A percentile compares a stretch with the other conserved stretches of the same genome.
Conservation (phyloP, 2,113 vertebrate species). For the Corythoichthys intestinalis region DNA sequence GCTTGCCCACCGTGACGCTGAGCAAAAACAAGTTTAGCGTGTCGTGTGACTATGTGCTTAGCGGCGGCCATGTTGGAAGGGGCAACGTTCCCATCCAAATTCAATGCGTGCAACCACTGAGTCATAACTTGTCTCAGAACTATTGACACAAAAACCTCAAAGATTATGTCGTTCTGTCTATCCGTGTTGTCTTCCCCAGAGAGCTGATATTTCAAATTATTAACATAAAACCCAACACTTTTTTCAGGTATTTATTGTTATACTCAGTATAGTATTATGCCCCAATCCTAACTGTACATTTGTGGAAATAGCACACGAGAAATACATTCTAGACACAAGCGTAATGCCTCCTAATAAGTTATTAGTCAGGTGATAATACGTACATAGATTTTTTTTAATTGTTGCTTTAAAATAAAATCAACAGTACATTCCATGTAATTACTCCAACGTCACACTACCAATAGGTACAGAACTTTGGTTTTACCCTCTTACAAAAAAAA, state of each 20-base stretch:
- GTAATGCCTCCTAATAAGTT: background rate
- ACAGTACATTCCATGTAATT: slow-evolving; percentile 22
- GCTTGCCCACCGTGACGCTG: too few relatives aligned
- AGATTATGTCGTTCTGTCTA: too few relatives aligned
- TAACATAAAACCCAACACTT: slow-evolving; percentile 24
- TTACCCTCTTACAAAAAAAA: slow-evolving; percentile 4
- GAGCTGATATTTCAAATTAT: background rate
- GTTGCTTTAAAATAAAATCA: slow-evolving; percentile 36
- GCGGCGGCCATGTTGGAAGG: too few relatives aligned
- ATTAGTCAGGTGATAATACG: slow-evolving; percentile 2
- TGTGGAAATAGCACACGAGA: slow-evolving; percentile 48
- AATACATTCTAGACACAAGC: slow-evolving; percentile 1
- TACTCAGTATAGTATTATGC: slow-evolving; percentile 4
- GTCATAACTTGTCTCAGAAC: too few relatives aligned
- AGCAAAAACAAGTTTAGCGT: too few relatives aligned
- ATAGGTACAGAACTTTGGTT: slow-evolving; percentile 7
- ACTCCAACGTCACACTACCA: background rate
- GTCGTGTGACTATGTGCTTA: too few relatives aligned
- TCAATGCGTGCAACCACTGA: too few relatives aligned
- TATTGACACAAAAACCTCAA: too few relatives aligned
- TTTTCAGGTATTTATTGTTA: slow-evolving; percentile 16
- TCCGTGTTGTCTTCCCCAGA: too few relatives aligned
- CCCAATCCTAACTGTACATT: slow-evolving; percentile 20
- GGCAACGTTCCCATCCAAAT: too few relatives aligned
- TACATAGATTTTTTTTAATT: slow-evolving; percentile 14